Conservation (phyloP, 92 coral and sea anemone species). For the Actinernus sp. region DNA sequence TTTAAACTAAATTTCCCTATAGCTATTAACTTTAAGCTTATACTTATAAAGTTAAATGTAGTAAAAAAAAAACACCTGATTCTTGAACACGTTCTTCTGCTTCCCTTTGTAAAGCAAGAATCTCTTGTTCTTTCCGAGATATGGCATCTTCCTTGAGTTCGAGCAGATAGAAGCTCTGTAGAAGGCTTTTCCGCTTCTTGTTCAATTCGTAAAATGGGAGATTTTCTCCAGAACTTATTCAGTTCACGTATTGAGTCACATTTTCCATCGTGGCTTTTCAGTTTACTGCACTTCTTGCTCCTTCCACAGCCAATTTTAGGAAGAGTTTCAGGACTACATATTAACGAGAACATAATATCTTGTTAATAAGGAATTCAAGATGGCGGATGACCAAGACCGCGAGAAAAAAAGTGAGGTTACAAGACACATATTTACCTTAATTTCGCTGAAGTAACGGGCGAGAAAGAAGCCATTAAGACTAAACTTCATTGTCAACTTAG, state of each 20-base stretch:
- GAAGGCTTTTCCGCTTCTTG: not conserved
- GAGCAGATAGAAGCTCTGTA: not conserved
- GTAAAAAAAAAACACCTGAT: too few relatives aligned
- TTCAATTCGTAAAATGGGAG: not conserved
- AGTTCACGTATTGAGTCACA: not conserved
- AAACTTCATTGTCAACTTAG: constrained; percentile 5
- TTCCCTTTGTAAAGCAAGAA: too few relatives aligned
- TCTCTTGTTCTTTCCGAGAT: too few relatives aligned
- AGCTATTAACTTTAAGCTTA: too few relatives aligned
- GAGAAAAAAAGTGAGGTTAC: constrained; percentile 15
- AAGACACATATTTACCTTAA: constrained; percentile 10
- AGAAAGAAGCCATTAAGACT: not conserved
- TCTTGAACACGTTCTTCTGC: constrained; percentile 5
- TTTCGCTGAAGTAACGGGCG: constrained; percentile 9
- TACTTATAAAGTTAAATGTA: too few relatives aligned
- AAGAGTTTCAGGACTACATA: not conserved
- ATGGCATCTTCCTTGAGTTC: not conserved
- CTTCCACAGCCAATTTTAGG: constrained; percentile 1
- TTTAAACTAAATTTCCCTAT: too few relatives aligned
- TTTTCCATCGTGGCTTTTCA: constrained; percentile 1
- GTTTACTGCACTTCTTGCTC: too few relatives aligned
- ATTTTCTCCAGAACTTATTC: not conserved
- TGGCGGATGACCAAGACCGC: constrained; percentile 3
- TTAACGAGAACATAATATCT: not conserved
- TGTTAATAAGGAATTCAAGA: not conserved